These are phyloP conservation scores for mouse (Mus musculus) DNA, from an alignment of 2,113 vertebrate genomes.

Conservation along the genomic window GRCm39 chr16:30535501-30536000, in stretches of 20 bases:
- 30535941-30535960: not conserved
- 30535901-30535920: not conserved
- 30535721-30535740: conserved; percentile 59
- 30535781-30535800: conserved; percentile 35
- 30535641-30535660: conserved; percentile 45
- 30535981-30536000: not conserved
- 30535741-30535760: conserved; percentile 74
- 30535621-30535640: conserved; percentile 64
- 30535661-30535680: conserved; percentile 58
- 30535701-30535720: conserved; percentile 76
- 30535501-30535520: not conserved
- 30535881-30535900: not conserved
- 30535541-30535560: not conserved
- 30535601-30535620: not conserved
- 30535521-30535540: not conserved
- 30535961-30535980: not conserved
- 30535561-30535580: not conserved
- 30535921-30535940: not conserved
- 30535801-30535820: not conserved
- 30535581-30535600: not conserved
- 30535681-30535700: conserved; percentile 68
- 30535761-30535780: conserved; percentile 50
- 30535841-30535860: not conserved
- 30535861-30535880: not conserved
- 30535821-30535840: not conserved